A percentile compares a stretch with the other conserved stretches of the same genome.
These are phyloP conservation scores for Beris chalybata DNA, from an alignment of 2,888 invertebrate genomes.

Conservation along the genomic window DNA sequence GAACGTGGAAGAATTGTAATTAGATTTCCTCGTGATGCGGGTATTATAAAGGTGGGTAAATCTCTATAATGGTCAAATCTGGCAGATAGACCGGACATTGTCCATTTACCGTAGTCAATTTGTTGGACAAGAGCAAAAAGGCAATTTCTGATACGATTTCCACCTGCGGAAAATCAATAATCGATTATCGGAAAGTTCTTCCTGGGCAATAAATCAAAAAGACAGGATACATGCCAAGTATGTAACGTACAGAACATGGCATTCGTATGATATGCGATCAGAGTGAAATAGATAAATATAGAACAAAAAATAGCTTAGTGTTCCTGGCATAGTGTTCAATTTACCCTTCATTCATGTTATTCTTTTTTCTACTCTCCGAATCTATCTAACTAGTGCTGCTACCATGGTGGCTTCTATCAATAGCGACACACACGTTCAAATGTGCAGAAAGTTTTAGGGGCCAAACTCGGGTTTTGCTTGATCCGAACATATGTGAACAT, in stretches of 20 bases:
- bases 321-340: too few relatives aligned
- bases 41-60: constrained; percentile 12
- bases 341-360: background rate
- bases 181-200: constrained; percentile 40
- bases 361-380: background rate
- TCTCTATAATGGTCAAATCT: constrained; percentile 26
- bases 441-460: constrained; percentile 29
- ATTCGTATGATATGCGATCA: constrained; percentile 13
- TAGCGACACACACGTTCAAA: constrained; percentile 34
- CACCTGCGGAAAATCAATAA: constrained; percentile 41
- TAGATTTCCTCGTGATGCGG: constrained; percentile 36
- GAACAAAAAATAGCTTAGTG: background rate
- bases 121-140: constrained; percentile 36
- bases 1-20: constrained; percentile 38
- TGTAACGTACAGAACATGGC: background rate
- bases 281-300: constrained; percentile 25
- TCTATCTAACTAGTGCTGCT: constrained; percentile 16
- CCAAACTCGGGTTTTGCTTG: constrained; percentile 33
- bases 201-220: constrained; percentile 39
- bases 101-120: constrained; percentile 36
- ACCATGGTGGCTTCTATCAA: constrained; percentile 16
- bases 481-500: constrained; percentile 37
- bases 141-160: constrained; percentile 21
- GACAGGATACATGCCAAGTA: constrained; percentile 8
- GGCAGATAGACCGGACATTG: constrained; percentile 22